A percentile compares a stretch with the other conserved stretches of the same genome.
phyloP scores from a whole-genome alignment of 2,888 invertebrate species.

The Smittia aterrima region DNA sequence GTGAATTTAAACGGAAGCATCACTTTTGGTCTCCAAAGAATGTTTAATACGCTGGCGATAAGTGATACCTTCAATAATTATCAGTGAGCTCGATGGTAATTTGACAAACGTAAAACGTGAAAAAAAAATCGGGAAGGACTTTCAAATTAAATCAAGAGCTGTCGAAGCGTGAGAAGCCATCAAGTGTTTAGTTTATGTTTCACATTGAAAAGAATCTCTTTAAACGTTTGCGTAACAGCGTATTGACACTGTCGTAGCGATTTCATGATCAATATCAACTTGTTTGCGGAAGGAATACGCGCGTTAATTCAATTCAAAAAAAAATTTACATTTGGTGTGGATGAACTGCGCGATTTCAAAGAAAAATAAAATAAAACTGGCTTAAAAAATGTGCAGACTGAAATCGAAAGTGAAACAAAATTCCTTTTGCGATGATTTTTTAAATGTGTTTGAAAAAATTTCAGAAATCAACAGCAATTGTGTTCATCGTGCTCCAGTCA shows the following conservation, averaged over 20 bases:
- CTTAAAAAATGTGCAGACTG: neutral
- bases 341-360: neutral
- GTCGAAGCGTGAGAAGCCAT: too few relatives aligned
- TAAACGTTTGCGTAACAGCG: neutral
- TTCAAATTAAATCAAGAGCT: too few relatives aligned
- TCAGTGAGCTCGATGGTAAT: too few relatives aligned
- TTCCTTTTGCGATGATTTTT: too few relatives aligned
- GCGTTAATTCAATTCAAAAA: neutral
- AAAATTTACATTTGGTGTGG: neutral
- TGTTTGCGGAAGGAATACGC: neutral
- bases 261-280: conserved; percentile 11
- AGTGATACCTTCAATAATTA: too few relatives aligned
- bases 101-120: too few relatives aligned
- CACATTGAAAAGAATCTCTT: neutral
- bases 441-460: too few relatives aligned
- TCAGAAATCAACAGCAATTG: neutral
- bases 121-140: too few relatives aligned
- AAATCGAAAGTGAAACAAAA: neutral
- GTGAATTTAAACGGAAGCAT: too few relatives aligned
- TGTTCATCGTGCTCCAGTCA: neutral
- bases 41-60: too few relatives aligned
- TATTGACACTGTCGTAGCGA: neutral
- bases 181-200: neutral
- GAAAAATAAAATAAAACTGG: neutral
- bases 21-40: too few relatives aligned